phyloP scores from a whole-genome alignment of 2,113 vertebrate genomes.

The Scortum barcoo region DNA sequence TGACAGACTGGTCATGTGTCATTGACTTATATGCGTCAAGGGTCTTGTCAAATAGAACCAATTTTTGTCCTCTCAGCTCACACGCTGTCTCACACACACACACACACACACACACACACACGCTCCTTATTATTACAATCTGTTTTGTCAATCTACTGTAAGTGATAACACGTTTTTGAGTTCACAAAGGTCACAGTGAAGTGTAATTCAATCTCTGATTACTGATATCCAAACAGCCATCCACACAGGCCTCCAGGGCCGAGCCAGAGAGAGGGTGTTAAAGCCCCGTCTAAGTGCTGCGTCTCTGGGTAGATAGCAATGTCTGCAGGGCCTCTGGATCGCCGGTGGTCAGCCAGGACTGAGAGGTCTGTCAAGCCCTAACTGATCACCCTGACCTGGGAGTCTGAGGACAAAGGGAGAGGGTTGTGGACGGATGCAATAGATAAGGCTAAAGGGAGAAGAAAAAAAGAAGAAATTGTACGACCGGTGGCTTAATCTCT shows the following conservation, averaged over 20 bases:
- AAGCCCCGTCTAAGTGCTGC: conserved; percentile 77
- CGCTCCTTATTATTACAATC: conserved; percentile 54
- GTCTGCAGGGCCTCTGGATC: conserved; percentile 84
- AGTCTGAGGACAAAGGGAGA: conserved; percentile 72
- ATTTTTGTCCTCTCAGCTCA: conserved; percentile 21
- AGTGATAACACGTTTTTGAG: conserved; percentile 54
- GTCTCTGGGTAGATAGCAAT: conserved; percentile 85
- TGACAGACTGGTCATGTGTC: conserved; percentile 41
- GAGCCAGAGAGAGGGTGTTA: conserved; percentile 20
- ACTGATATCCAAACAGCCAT: conserved; percentile 62
- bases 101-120: conserved; percentile 22
- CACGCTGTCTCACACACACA: conserved; percentile 16
- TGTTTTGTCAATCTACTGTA: conserved; percentile 61
- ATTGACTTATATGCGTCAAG: conserved; percentile 52
- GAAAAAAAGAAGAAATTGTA: conserved; percentile 60
- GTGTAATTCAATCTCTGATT: conserved; percentile 73
- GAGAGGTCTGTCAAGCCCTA: conserved; percentile 88
- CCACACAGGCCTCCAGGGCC: conserved; percentile 50
- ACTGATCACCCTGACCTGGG: conserved; percentile 91
- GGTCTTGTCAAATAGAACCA: conserved; percentile 55
- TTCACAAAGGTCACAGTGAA: conserved; percentile 61
- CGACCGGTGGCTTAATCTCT: conserved; percentile 73
- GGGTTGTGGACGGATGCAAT: conserved; percentile 48
- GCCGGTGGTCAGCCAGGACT: conserved; percentile 86
- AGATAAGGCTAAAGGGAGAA: conserved; percentile 60